A percentile compares a stretch with the other conserved stretches of the same genome.
Conservation (phyloP, 2,797 vertebrate species). For the Mormyrus proboscirostris region DNA sequence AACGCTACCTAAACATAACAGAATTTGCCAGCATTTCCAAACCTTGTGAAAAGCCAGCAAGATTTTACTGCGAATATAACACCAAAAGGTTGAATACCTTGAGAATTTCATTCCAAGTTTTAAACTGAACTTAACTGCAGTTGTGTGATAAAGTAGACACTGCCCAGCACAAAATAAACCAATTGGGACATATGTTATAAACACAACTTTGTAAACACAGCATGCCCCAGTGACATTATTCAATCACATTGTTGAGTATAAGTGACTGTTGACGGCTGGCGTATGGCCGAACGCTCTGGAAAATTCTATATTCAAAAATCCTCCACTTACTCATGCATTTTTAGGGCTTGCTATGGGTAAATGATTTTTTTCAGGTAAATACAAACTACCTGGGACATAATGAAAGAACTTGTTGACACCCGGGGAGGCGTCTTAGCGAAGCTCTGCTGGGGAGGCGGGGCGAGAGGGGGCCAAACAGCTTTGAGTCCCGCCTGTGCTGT, state of each 20-base stretch:
- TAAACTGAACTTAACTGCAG: conserved; percentile 16
- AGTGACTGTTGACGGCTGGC: conserved; percentile 60
- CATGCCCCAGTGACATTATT: conserved; percentile 20
- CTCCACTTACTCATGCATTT: conserved; percentile 61
- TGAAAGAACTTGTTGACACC: conserved; percentile 73
- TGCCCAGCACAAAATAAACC: conserved; percentile 14
- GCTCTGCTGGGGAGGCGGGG: conserved; percentile 52
- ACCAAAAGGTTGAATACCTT: conserved; percentile 21
- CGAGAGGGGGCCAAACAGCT: conserved; percentile 44
- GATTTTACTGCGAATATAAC: conserved; percentile 28
- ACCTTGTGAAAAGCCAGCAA: conserved; percentile 25
- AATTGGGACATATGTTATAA: conserved; percentile 17
- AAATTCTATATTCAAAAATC: conserved; percentile 69
- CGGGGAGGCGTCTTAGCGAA: conserved; percentile 59
- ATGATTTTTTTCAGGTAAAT: conserved; percentile 66
- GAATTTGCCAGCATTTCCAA: conserved; percentile 31
- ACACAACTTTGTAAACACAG: conserved; percentile 24
- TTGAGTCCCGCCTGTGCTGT: conserved; percentile 59
- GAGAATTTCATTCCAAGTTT: conserved; percentile 9
- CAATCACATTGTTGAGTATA: conserved; percentile 41
- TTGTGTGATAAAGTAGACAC: conserved; percentile 9
- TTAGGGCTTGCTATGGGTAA: conserved; percentile 72
- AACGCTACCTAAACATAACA: conserved; percentile 18
- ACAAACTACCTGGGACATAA: conserved; percentile 59
- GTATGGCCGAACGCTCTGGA: conserved; percentile 49